Conservation (phyloP, 2,113 vertebrate species). For the Amphiprion ocellaris region DNA sequence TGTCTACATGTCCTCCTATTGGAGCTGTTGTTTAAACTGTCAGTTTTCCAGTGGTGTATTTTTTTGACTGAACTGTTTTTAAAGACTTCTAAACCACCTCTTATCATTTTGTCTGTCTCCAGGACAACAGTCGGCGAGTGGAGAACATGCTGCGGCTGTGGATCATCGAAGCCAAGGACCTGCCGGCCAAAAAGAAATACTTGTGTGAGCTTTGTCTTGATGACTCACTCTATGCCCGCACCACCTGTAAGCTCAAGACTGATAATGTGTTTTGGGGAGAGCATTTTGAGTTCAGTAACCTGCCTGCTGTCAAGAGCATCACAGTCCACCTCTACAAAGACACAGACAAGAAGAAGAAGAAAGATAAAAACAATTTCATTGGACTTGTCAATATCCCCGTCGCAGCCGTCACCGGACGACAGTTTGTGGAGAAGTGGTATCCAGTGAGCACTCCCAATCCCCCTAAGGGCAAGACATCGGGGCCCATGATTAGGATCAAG, state of each 20-base stretch:
- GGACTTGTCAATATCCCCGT: conserved; percentile 94
- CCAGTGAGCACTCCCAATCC: conserved; percentile 92
- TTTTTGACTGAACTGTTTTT: background rate
- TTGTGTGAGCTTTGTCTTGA: conserved; percentile 97
- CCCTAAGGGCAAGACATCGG: conserved; percentile 91
- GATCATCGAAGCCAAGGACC: conserved; percentile 99
- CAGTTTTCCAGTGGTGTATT: background rate
- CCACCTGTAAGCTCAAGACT: conserved; percentile 98
- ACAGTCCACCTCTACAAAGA: conserved; percentile 97
- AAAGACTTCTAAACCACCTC: conserved; percentile 9
- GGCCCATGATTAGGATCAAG: conserved; percentile 98
- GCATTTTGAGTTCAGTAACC: conserved; percentile 99
- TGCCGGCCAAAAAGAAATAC: conserved; percentile 98
- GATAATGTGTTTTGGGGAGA: conserved; percentile 99
- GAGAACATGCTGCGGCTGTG: conserved; percentile 96
- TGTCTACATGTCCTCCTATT: background rate
- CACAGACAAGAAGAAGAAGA: conserved; percentile 99
- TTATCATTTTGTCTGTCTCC: conserved; percentile 29
- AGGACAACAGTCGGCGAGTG: conserved; percentile 98
- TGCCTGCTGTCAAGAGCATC: conserved; percentile 91
- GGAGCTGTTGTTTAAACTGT: background rate
- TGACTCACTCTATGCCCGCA: conserved; percentile 96
- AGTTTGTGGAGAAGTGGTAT: conserved; percentile 99
- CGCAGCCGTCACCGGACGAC: conserved; percentile 90
- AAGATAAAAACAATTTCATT: conserved; percentile 98